These are phyloP conservation scores for Tetragonisca angustula DNA, from an alignment of 2,888 invertebrate genomes.

Conservation along the genomic window DNA sequence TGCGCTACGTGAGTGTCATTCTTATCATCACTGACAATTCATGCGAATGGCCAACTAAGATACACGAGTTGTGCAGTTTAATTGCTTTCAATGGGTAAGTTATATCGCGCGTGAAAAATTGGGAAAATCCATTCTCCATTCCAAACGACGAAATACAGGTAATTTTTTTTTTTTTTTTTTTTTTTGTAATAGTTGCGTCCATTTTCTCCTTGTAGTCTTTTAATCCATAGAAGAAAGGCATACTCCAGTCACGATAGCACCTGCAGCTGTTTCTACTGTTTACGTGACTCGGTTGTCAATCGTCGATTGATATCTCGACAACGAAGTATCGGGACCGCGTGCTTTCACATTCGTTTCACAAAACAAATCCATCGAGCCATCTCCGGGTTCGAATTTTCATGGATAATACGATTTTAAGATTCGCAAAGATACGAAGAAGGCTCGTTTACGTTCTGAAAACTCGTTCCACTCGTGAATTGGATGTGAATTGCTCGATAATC, in stretches of 20 bases:
- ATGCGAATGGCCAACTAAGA: not conserved
- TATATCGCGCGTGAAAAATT: not conserved
- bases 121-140: not conserved
- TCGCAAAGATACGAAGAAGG: too few species aligned
- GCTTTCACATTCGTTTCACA: conserved; percentile 49
- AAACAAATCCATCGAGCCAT: conserved; percentile 14
- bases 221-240: conserved; percentile 39
- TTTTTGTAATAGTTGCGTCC: conserved; percentile 18
- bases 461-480: too few species aligned
- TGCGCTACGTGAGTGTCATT: not conserved
- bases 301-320: conserved; percentile 34
- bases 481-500: not conserved
- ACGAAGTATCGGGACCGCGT: conserved; percentile 39
- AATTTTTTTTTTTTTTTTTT: not conserved
- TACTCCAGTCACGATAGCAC: conserved; percentile 42
- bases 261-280: conserved; percentile 44
- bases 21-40: not conserved
- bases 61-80: conserved; percentile 7
- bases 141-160: not conserved
- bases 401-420: not conserved
- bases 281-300: conserved; percentile 55
- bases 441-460: too few species aligned
- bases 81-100: not conserved
- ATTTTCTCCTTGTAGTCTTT: conserved; percentile 44
- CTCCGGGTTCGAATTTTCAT: not conserved